Percentiles rank a stretch among this genome's conserved stretches.
These are phyloP conservation scores for Synanthedon myopaeformis DNA, from an alignment of 2,888 invertebrate genomes.

Conservation along the genomic window DNA sequence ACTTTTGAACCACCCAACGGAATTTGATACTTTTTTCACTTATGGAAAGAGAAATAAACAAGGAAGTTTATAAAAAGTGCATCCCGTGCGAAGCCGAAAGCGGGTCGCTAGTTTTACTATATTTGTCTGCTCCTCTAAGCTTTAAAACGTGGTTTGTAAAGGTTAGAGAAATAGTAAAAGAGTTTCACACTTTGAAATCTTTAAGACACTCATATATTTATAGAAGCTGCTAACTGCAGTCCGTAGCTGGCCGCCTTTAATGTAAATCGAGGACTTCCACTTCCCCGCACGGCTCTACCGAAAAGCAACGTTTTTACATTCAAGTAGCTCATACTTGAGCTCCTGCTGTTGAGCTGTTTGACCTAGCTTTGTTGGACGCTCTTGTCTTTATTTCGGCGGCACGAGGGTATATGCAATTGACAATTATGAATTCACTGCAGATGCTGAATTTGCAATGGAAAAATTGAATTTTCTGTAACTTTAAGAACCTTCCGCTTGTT, in stretches of 20 bases:
- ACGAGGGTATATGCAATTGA: conserved; percentile 45
- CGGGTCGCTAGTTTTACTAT: no score
- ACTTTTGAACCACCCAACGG: no score
- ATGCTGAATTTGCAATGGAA: background rate
- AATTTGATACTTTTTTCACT: no score
- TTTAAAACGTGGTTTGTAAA: no score
- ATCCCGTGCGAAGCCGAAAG: no score
- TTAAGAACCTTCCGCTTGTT: background rate
- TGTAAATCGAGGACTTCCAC: conserved; percentile 56
- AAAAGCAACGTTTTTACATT: conserved; percentile 57
- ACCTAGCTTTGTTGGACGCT: conserved; percentile 19
- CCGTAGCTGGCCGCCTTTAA: conserved; percentile 52
- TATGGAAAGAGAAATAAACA: no score
- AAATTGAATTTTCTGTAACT: background rate
- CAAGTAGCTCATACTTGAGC: conserved; percentile 57
- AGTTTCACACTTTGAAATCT: background rate
- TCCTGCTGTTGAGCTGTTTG: conserved; percentile 5
- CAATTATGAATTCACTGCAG: conserved; percentile 13
- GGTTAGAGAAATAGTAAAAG: no score
- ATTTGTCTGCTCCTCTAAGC: no score
- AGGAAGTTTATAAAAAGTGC: no score
- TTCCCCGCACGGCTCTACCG: conserved; percentile 32
- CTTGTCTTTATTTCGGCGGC: conserved; percentile 46
- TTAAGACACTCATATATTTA: background rate
- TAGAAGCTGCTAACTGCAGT: background rate